Percentiles rank a stretch among this genome's conserved stretches.
Evolutionary conservation across 2,888 invertebrate genomes (phyloP).

Genomic region (Lasioglossum villosulum): DNA sequence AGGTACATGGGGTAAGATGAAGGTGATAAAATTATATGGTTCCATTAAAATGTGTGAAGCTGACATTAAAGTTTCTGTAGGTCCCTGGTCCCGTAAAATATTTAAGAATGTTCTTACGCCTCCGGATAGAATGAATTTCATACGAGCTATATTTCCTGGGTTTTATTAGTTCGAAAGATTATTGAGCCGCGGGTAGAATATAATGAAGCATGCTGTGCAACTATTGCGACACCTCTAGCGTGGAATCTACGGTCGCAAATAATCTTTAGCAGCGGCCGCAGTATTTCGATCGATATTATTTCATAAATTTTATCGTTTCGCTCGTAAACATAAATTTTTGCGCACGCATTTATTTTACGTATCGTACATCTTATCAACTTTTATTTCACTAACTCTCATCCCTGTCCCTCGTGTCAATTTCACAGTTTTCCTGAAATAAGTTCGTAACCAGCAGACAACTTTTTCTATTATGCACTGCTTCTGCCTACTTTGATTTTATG

Average conservation of each 20-base stretch:
- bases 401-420: too few species aligned
- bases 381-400: too few species aligned
- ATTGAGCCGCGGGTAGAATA: not conserved
- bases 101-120: conserved; percentile 2
- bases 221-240: not conserved
- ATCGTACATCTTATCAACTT: too few species aligned
- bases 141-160: not conserved
- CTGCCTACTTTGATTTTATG: too few species aligned
- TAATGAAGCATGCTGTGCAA: not conserved
- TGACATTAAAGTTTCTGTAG: conserved; percentile 11
- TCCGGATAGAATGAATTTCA: not conserved
- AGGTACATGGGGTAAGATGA: not conserved
- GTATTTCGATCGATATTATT: not conserved
- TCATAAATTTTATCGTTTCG: not conserved
- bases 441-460: too few species aligned
- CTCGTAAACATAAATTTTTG: not conserved
- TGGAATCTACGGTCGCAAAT: not conserved
- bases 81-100: not conserved
- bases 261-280: not conserved
- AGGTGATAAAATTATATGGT: conserved; percentile 14
- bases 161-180: not conserved
- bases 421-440: too few species aligned
- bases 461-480: too few species aligned
- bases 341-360: too few species aligned
- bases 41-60: conserved; percentile 15